Evolutionary conservation across 2,797 vertebrate genomes (phyloP).

Genomic region (Oophaga sylvatica): DNA sequence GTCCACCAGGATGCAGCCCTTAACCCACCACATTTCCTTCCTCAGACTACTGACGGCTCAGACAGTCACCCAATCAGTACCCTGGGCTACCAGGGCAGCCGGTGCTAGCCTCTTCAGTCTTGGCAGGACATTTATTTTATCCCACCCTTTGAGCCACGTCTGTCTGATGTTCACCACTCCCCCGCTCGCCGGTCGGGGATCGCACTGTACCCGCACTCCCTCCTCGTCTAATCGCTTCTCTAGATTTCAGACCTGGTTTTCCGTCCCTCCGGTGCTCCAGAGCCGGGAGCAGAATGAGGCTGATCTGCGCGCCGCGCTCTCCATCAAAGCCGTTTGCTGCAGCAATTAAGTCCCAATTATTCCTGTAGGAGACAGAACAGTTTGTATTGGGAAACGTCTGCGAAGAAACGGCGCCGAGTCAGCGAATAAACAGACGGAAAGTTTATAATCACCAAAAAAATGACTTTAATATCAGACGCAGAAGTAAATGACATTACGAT

Average conservation of each 20-base stretch:
- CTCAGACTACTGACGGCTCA: background rate
- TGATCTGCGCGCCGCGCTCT: conserved; percentile 14
- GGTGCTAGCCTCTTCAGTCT: background rate
- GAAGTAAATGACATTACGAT: background rate
- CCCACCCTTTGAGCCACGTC: background rate
- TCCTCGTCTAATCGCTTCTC: conserved; percentile 2
- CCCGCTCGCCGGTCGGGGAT: background rate
- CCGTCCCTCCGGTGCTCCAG: conserved; percentile 4
- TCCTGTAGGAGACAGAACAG: conserved; percentile 22
- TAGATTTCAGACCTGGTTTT: conserved; percentile 22
- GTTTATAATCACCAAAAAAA: conserved; percentile 41
- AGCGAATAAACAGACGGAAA: conserved; percentile 29
- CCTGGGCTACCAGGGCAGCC: no score
- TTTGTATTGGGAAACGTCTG: conserved; percentile 20
- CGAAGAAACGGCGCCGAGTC: conserved; percentile 9
- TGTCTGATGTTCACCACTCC: background rate
- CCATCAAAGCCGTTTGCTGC: conserved; percentile 13
- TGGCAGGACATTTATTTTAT: background rate
- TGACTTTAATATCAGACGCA: conserved; percentile 18
- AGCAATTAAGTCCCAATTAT: conserved; percentile 50
- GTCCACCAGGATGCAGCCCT: background rate
- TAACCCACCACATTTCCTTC: background rate
- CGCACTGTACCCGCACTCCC: background rate
- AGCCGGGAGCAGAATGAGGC: background rate
- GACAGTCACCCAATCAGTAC: background rate